A percentile compares a stretch with the other conserved stretches of the same genome.
Evolutionary conservation across 2,888 invertebrate species (phyloP).

Genomic region (Cheilosia impressa): DNA sequence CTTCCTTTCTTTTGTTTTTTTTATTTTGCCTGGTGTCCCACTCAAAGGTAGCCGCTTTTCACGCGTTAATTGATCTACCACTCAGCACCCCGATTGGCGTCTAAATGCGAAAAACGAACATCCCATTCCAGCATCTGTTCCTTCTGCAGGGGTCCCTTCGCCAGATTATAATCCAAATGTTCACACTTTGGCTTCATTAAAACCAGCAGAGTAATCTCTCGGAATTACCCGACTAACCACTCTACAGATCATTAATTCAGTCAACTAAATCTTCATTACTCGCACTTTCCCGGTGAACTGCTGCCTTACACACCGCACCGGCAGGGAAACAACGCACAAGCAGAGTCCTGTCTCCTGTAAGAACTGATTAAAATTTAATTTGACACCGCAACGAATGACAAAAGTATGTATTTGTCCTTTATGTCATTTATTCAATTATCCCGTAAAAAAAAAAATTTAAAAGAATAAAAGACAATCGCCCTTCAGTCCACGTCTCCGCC

Average conservation of each 20-base stretch:
- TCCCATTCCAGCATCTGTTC: slow-evolving; percentile 22
- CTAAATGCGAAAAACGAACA: background rate
- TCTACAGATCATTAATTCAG: slow-evolving; percentile 60
- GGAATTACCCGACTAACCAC: slow-evolving; percentile 37
- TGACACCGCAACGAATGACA: slow-evolving; percentile 67
- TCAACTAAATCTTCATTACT: slow-evolving; percentile 64
- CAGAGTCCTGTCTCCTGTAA: slow-evolving; percentile 13
- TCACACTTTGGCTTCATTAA: slow-evolving; percentile 49
- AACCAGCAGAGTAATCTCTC: slow-evolving; percentile 25
- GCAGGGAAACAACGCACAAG: background rate
- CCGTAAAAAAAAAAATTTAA: slow-evolving; percentile 26
- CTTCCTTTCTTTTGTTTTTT: too few species aligned
- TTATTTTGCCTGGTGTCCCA: too few species aligned
- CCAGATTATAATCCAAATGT: background rate
- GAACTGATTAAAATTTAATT: slow-evolving; percentile 71
- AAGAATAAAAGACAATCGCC: slow-evolving; percentile 53
- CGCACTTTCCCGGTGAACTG: background rate
- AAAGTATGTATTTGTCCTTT: slow-evolving; percentile 57
- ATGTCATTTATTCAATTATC: slow-evolving; percentile 72
- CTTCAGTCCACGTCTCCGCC: slow-evolving; percentile 30
- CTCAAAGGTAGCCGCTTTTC: too few species aligned
- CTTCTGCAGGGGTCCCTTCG: background rate
- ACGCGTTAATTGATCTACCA: background rate
- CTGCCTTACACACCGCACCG: background rate
- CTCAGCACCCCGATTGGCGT: background rate